phyloP scores from a whole-genome alignment of 2,113 vertebrate species.

The Nannospalax galili region DNA sequence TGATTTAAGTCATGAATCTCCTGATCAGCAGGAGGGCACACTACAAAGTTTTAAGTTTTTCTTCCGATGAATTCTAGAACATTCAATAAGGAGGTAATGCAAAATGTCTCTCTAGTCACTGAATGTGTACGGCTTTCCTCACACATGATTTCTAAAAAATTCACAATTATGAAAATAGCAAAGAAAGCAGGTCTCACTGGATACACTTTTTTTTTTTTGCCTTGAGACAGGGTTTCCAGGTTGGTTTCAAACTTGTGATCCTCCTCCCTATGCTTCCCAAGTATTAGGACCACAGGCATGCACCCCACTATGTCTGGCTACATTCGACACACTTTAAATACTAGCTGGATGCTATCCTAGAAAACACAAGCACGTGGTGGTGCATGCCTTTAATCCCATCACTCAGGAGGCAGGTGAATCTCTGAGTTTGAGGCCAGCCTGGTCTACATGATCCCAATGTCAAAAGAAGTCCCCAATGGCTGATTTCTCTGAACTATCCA shows the following conservation, averaged over 20 bases:
- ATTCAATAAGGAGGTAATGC: neutral
- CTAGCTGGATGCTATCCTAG: neutral
- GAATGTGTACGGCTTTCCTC: neutral
- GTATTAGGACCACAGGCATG: neutral
- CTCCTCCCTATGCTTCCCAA: neutral
- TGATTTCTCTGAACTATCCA: neutral
- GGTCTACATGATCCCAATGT: neutral
- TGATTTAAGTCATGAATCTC: neutral
- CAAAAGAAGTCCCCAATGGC: neutral
- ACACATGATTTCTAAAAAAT: neutral
- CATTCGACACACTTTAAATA: neutral
- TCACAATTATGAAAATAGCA: slow-evolving; percentile 11
- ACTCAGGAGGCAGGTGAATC: no score
- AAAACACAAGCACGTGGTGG: neutral
- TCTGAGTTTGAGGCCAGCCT: no score
- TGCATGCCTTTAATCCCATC: no score
- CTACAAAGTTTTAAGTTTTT: neutral
- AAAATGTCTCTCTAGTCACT: neutral
- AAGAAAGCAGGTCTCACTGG: neutral
- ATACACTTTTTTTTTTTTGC: neutral
- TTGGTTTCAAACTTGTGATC: neutral
- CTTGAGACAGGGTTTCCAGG: neutral
- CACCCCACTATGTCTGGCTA: neutral
- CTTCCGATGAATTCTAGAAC: slow-evolving; percentile 10
- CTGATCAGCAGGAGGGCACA: neutral